Percentiles rank a stretch among this genome's conserved stretches.
These are phyloP conservation scores for Poicephalus meyeri DNA, from an alignment of 2,113 vertebrate species.

Conservation along the genomic window DNA sequence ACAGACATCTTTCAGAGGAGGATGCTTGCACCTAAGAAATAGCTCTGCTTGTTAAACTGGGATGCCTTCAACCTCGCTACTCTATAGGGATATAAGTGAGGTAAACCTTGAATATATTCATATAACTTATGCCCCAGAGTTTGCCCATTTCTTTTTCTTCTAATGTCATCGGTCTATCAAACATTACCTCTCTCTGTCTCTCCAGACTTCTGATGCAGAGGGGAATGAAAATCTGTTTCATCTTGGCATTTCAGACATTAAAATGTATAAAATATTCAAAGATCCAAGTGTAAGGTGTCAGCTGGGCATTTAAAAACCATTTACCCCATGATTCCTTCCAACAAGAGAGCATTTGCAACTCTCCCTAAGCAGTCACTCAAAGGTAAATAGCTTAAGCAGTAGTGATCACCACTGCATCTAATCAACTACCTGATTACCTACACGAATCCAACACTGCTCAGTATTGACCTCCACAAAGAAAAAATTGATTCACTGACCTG, in stretches of 20 bases:
- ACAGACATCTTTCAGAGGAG: background rate
- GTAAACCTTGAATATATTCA: background rate
- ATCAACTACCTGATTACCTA: constrained; percentile 34
- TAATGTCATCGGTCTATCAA: background rate
- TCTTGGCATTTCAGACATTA: background rate
- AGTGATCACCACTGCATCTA: constrained; percentile 16
- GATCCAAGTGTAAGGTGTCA: background rate
- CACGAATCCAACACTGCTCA: constrained; percentile 4
- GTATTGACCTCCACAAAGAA: constrained; percentile 33
- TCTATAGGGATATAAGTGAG: background rate
- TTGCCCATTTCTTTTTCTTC: background rate
- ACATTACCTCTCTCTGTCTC: background rate
- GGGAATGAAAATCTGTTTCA: background rate
- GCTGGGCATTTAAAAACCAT: background rate
- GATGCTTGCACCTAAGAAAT: background rate
- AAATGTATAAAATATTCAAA: background rate
- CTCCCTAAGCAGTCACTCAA: background rate
- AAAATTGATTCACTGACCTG: constrained; percentile 54
- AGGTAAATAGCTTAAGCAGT: constrained; percentile 24
- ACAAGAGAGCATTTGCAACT: background rate
- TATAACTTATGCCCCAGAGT: background rate
- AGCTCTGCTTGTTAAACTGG: background rate
- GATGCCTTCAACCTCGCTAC: background rate
- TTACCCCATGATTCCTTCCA: background rate
- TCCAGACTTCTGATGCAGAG: background rate